phyloP scores from a whole-genome alignment of 2,888 invertebrate genomes.

The Cantharis nigra region DNA sequence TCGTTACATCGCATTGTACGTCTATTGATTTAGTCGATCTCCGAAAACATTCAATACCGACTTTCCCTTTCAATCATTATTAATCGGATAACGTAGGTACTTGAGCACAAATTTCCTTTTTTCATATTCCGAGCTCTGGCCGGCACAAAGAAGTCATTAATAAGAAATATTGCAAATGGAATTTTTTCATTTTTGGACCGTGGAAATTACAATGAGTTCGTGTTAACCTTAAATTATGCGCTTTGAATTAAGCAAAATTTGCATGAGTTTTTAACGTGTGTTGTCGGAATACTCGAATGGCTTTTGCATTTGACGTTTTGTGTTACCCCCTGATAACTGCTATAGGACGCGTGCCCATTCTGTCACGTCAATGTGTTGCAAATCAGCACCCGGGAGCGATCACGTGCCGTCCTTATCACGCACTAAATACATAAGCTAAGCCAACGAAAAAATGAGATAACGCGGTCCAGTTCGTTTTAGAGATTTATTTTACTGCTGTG shows the following conservation, averaged over 20 bases:
- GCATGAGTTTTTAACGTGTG: conserved; percentile 13
- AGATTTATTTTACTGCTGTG: conserved; percentile 11
- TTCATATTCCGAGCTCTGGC: not conserved
- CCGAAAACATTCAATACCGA: not conserved
- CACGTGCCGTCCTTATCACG: conserved; percentile 45
- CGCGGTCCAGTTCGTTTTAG: conserved; percentile 5
- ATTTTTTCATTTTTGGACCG: not conserved
- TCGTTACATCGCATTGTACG: conserved; percentile 5
- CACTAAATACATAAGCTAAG: conserved; percentile 38
- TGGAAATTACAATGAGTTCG: not conserved
- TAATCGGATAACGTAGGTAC: not conserved
- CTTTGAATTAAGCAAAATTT: conserved; percentile 23
- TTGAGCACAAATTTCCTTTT: not conserved
- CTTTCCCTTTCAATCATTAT: not conserved
- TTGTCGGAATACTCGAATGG: conserved; percentile 17
- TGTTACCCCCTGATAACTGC: conserved; percentile 35
- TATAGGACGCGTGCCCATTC: conserved; percentile 45
- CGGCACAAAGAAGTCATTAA: not conserved
- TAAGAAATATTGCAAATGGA: not conserved
- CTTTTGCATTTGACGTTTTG: conserved; percentile 24
- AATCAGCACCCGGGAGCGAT: conserved; percentile 43
- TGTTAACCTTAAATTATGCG: conserved; percentile 19
- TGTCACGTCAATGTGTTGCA: conserved; percentile 49
- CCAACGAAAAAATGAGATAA: conserved; percentile 35
- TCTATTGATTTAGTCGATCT: not conserved